Evolutionary conservation across 1,140 invertebrate genomes (phyloP).

Genomic region (Leptinotarsa texana): DNA sequence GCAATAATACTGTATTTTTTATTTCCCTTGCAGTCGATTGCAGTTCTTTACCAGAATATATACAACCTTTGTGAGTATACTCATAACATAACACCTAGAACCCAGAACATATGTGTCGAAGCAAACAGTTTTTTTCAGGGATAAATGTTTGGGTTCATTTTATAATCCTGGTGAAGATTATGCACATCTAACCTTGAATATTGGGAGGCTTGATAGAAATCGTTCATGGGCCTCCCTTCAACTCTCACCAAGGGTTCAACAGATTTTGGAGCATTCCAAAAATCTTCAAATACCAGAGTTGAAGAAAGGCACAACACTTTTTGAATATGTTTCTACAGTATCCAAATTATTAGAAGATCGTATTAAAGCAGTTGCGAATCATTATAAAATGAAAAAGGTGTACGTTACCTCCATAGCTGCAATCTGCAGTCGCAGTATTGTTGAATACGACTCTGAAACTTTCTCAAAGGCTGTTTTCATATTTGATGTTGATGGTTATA

Average conservation of each 20-base stretch:
- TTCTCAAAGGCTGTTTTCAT: slow-evolving; percentile 48
- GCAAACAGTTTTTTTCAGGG: neutral
- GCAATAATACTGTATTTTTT: slow-evolving; percentile 48
- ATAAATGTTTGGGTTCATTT: slow-evolving; percentile 16
- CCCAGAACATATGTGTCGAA: too few species aligned
- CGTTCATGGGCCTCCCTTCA: slow-evolving; percentile 43
- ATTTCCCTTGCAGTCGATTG: slow-evolving; percentile 50
- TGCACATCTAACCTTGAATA: slow-evolving; percentile 45
- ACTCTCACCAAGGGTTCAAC: slow-evolving; percentile 49
- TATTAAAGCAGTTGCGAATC: slow-evolving; percentile 38
- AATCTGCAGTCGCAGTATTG: slow-evolving; percentile 40
- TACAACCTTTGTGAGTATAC: slow-evolving; percentile 39
- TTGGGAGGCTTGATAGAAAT: slow-evolving; percentile 42
- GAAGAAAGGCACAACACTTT: slow-evolving; percentile 39
- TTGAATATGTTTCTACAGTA: slow-evolving; percentile 47
- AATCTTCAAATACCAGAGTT: slow-evolving; percentile 41
- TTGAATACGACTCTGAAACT: slow-evolving; percentile 52
- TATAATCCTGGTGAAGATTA: slow-evolving; percentile 48
- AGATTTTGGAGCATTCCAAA: slow-evolving; percentile 42
- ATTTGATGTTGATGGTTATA: slow-evolving; percentile 45
- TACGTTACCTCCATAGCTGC: slow-evolving; percentile 47
- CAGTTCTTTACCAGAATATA: slow-evolving; percentile 46
- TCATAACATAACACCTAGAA: too few species aligned
- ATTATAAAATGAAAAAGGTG: slow-evolving; percentile 48
- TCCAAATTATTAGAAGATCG: slow-evolving; percentile 41